phyloP scores from a whole-genome alignment of 2,888 invertebrate genomes.

The Ariolimax columbianus region DNA sequence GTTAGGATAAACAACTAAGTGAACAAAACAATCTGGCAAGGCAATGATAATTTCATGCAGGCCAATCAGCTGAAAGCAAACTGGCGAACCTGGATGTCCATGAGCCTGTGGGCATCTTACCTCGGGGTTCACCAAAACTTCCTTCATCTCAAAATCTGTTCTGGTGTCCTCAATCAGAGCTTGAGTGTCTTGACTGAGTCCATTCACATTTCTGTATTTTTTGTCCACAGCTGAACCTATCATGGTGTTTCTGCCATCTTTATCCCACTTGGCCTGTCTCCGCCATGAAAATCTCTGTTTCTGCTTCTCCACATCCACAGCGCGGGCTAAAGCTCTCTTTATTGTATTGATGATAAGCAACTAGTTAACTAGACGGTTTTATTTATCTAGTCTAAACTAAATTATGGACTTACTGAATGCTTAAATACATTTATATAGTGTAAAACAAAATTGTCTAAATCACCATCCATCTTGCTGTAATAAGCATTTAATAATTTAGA shows the following conservation, averaged over 20 bases:
- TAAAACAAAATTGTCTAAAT: neutral
- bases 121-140: constrained; percentile 57
- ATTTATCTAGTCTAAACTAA: neutral
- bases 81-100: neutral
- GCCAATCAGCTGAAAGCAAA: constrained; percentile 31
- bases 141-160: constrained; percentile 68
- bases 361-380: neutral
- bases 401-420: neutral
- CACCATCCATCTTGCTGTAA: too few relatives aligned
- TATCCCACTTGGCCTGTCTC: constrained; percentile 58
- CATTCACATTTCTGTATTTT: constrained; percentile 51
- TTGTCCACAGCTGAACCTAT: neutral
- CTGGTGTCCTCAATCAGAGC: constrained; percentile 62
- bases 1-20: neutral
- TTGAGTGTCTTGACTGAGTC: constrained; percentile 64
- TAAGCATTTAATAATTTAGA: too few relatives aligned
- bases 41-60: constrained; percentile 15
- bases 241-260: constrained; percentile 58
- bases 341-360: constrained; percentile 14
- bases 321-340: constrained; percentile 70
- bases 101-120: constrained; percentile 52
- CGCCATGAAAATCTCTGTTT: constrained; percentile 58
- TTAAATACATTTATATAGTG: neutral
- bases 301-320: constrained; percentile 63
- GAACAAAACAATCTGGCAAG: neutral